phyloP scores from a whole-genome alignment of 2,797 vertebrate genomes.

The Pseudochromis fuscus region DNA sequence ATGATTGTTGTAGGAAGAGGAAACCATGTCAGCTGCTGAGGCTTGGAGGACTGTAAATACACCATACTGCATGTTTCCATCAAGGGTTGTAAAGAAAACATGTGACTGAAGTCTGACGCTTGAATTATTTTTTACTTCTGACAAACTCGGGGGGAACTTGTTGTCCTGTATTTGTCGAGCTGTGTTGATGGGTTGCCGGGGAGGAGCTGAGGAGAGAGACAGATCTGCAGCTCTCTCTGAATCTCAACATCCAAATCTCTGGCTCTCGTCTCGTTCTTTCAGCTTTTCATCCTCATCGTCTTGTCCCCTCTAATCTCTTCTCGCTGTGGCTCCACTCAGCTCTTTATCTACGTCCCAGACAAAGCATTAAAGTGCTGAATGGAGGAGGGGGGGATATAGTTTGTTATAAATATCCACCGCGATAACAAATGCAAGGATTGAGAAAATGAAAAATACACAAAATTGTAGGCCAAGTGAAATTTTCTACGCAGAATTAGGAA shows the following conservation, averaged over 20 bases:
- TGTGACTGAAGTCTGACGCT: no score
- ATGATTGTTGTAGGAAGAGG: constrained; percentile 40
- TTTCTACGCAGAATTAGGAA: background rate
- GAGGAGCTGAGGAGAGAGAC: constrained; percentile 36
- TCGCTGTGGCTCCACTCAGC: constrained; percentile 37
- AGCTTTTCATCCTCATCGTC: constrained; percentile 49
- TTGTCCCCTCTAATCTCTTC: constrained; percentile 66
- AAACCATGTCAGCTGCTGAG: constrained; percentile 1
- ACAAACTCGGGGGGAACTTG: no score
- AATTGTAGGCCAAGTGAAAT: background rate
- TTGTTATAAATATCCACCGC: constrained; percentile 32
- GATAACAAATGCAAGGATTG: constrained; percentile 21
- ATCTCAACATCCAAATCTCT: constrained; percentile 64
- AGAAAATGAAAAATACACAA: background rate
- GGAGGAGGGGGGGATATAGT: constrained; percentile 34
- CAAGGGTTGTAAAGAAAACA: no score
- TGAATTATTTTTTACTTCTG: background rate
- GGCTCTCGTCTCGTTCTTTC: constrained; percentile 56
- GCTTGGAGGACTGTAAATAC: no score
- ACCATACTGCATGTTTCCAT: no score
- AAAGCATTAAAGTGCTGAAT: constrained; percentile 58
- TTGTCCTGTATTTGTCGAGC: constrained; percentile 4
- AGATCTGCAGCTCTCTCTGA: constrained; percentile 45
- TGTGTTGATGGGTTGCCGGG: background rate
- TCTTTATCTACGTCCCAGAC: constrained; percentile 59